A percentile compares a stretch with the other conserved stretches of the same genome.
Conservation (phyloP, 37 sponge, comb jelly and placozoan genomes). For the Mnemiopsis leidyi region DNA sequence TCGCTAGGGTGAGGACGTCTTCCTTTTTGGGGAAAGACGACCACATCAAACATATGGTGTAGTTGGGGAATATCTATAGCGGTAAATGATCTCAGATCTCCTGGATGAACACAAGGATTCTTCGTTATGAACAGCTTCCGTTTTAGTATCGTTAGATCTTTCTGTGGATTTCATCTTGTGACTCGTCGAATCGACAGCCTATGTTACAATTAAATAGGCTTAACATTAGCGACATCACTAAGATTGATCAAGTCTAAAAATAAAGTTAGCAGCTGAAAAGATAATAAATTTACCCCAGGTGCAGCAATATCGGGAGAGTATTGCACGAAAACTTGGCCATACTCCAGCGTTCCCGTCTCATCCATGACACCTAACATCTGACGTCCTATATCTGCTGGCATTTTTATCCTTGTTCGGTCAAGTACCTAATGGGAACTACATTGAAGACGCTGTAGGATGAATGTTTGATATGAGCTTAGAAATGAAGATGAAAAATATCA, state of each 20-base stretch:
- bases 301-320: background rate
- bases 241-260: too few species aligned
- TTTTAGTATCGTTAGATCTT: background rate
- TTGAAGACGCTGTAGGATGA: too few species aligned
- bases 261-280: too few species aligned
- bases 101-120: conserved; percentile 63
- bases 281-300: background rate
- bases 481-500: too few species aligned
- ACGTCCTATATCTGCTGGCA: background rate
- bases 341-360: conserved; percentile 66
- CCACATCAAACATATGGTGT: conserved; percentile 46
- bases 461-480: too few species aligned
- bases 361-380: conserved; percentile 68
- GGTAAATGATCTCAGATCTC: conserved; percentile 32
- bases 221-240: too few species aligned
- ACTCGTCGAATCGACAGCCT: too few species aligned
- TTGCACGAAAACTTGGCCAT: conserved; percentile 66
- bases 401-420: conserved; percentile 15
- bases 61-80: conserved; percentile 15
- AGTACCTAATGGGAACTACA: too few species aligned
- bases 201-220: too few species aligned
- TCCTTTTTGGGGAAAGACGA: conserved; percentile 65
- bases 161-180: too few species aligned
- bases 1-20: conserved; percentile 64
- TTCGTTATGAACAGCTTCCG: conserved; percentile 46